Evolutionary conservation across 2,113 vertebrate species (phyloP).

Genomic region (Synchiropus splendidus): DNA sequence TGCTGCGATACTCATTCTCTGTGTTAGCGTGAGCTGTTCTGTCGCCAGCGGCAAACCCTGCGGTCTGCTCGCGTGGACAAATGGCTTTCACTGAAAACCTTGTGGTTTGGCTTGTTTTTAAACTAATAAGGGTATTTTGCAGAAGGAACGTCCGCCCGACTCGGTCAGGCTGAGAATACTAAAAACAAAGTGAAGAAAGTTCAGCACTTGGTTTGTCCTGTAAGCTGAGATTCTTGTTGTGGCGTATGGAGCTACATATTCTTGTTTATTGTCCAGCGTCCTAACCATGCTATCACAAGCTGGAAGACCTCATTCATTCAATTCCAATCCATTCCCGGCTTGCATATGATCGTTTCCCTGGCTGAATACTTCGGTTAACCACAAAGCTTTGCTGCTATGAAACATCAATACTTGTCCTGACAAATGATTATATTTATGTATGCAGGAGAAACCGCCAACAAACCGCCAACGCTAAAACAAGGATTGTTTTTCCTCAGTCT

Average conservation of each 20-base stretch:
- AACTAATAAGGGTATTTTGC: constrained; percentile 36
- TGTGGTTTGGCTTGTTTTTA: constrained; percentile 18
- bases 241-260: constrained; percentile 9
- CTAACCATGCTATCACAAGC: constrained; percentile 31
- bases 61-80: constrained; percentile 48
- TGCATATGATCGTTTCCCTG: constrained; percentile 24
- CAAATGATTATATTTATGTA: constrained; percentile 1
- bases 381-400: constrained; percentile 6
- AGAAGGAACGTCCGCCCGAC: constrained; percentile 15
- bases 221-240: constrained; percentile 21
- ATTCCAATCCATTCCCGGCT: constrained; percentile 36
- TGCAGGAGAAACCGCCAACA: too few species aligned
- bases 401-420: constrained; percentile 5
- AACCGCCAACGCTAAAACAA: too few species aligned
- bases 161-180: constrained; percentile 29
- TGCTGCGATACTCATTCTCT: constrained; percentile 25
- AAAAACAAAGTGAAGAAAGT: constrained; percentile 33
- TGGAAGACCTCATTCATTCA: constrained; percentile 29
- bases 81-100: constrained; percentile 40
- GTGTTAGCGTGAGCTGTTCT: constrained; percentile 7
- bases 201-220: constrained; percentile 40
- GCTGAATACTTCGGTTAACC: constrained; percentile 10
- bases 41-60: constrained; percentile 36
- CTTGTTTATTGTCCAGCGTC: too few species aligned
- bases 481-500: too few species aligned